A percentile compares a stretch with the other conserved stretches of the same genome.
Evolutionary conservation across 2,888 invertebrate species (phyloP).

Genomic region (Folsomia candida): DNA sequence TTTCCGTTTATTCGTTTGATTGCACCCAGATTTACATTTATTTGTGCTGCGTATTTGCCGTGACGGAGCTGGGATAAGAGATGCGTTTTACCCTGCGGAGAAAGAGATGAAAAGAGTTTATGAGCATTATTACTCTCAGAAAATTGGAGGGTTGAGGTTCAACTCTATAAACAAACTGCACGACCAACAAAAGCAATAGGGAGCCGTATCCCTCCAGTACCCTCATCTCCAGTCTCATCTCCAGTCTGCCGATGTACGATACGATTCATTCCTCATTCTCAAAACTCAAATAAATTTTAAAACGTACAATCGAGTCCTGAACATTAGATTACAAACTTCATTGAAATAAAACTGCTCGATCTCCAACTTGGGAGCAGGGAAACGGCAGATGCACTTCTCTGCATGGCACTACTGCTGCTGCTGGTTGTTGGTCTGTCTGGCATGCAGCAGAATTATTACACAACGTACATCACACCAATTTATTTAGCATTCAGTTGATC

Average conservation of each 20-base stretch:
- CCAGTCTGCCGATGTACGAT: neutral
- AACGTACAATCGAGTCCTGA: neutral
- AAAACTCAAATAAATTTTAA: neutral
- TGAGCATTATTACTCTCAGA: neutral
- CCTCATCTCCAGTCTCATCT: no score
- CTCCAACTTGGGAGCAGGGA: no score
- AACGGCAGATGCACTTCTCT: no score
- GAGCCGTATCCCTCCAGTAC: neutral
- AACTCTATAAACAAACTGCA: neutral
- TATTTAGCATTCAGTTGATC: conserved; percentile 19
- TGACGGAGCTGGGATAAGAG: neutral
- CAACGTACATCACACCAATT: conserved; percentile 9
- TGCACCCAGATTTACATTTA: no score
- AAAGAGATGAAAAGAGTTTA: neutral
- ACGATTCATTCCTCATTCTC: neutral
- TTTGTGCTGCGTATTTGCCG: neutral
- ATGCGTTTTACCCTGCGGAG: neutral
- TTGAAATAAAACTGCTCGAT: neutral
- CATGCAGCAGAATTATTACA: conserved; percentile 2
- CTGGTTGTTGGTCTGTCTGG: no score
- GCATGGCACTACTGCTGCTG: no score
- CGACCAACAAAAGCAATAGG: no score
- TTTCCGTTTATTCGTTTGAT: neutral
- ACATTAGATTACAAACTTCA: neutral
- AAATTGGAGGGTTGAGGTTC: neutral